Evolutionary conservation across 2,113 vertebrate species (phyloP).

Genomic region (Paracanthobrama guichenoti): DNA sequence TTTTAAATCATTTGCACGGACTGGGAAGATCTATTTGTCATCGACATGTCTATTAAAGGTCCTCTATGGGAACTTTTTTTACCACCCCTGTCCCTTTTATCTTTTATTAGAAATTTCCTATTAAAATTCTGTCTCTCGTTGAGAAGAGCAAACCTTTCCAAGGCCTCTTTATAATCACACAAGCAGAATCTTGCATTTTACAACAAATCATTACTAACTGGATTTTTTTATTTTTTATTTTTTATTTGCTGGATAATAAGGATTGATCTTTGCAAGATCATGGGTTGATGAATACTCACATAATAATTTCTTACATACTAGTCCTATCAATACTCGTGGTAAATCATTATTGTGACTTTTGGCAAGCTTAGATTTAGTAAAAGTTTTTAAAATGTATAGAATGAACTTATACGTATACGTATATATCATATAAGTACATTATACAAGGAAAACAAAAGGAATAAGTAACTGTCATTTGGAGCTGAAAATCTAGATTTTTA

Average conservation of each 20-base stretch:
- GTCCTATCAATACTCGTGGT: neutral
- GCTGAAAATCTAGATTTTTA: neutral
- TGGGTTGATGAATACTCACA: neutral
- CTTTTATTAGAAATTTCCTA: slow-evolving; percentile 21
- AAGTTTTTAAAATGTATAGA: neutral
- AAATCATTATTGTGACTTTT: neutral
- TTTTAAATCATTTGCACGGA: neutral
- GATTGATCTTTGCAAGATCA: neutral
- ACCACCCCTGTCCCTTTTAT: neutral
- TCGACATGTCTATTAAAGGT: slow-evolving; percentile 32
- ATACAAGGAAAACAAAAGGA: neutral
- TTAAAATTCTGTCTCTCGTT: slow-evolving; percentile 19
- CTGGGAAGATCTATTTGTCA: neutral
- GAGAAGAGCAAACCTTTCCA: neutral
- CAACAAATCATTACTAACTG: slow-evolving; percentile 3
- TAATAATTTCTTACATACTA: neutral
- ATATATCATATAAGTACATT: no score
- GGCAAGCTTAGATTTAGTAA: neutral
- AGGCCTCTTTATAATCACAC: neutral
- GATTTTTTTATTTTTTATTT: neutral
- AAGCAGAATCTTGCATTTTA: neutral
- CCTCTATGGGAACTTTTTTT: slow-evolving; percentile 15
- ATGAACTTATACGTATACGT: neutral
- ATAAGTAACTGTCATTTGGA: neutral
- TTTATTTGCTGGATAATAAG: neutral